Evolutionary conservation across 2,888 invertebrate species (phyloP).

Genomic region (Vannuccia rotundouncinata): DNA sequence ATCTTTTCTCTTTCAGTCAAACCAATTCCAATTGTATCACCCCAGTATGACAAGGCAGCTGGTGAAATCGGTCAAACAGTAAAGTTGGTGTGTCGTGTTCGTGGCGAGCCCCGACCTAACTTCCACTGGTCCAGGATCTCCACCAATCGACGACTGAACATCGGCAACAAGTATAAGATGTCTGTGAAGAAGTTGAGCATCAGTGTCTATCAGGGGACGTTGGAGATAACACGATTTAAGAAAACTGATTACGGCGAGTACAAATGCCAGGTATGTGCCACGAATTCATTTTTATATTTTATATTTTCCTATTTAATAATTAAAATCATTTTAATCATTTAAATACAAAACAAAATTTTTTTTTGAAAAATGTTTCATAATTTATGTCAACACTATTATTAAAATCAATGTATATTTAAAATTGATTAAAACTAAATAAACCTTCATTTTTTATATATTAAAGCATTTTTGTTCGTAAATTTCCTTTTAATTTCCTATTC

Average conservation of each 20-base stretch:
- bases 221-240: slow-evolving; percentile 3
- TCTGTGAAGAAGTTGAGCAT: neutral
- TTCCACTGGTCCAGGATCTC: slow-evolving; percentile 8
- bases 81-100: neutral
- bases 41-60: slow-evolving; percentile 27
- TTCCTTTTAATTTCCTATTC: no score
- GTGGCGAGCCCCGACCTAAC: slow-evolving; percentile 8
- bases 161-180: neutral
- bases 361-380: neutral
- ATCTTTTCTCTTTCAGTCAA: slow-evolving; percentile 18
- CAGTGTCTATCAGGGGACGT: slow-evolving; percentile 11
- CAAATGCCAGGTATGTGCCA: slow-evolving; percentile 30
- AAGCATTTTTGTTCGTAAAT: no score
- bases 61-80: slow-evolving; percentile 16
- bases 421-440: no score
- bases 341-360: neutral
- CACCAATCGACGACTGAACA: neutral
- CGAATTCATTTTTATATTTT: neutral
- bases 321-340: neutral
- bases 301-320: neutral
- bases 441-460: no score
- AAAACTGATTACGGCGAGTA: slow-evolving; percentile 32
- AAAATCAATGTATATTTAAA: no score
- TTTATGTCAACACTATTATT: no score
- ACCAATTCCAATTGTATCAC: neutral